Base-by-base conservation (phyloP, 1,140 invertebrate species). In the Nasonia longicornis region DNA sequence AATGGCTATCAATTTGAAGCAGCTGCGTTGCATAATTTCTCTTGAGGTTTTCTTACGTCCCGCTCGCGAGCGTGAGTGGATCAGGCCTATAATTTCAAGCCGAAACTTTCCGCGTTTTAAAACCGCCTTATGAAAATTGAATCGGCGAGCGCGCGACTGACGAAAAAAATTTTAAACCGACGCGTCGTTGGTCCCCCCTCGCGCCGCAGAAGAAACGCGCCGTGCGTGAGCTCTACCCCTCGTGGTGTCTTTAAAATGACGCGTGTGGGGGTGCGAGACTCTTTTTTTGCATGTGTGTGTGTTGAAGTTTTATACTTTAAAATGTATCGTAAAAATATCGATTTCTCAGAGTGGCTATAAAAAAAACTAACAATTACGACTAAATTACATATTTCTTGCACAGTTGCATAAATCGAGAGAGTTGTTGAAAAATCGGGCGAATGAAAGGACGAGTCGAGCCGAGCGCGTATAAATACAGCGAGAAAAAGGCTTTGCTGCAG, bases 1-100 rank as follows among this genome's bases (percentile, higher is more conserved):
- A 81, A 81, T 77, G 48, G 71, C 80, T 77, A 64, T 77, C 77
- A 58, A 81, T 77, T 81, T 81, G 29, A 71, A 81, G 67, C 63
- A 71, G 29, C 52, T 45, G 64, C 58, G 58, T 63, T 79, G 42
- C 31, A 63, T 79, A 73, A 58, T 74, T 80, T 35, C 78, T 67
- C 35, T 77, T 72, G 48, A 81, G 75, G 80, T 81, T 81, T 81
- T 74, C 66, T 72, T 64, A 63, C 7, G 4, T 35, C 31, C 31
- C 31, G 31, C 22, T 31, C 45, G 29, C 73, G 29, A 26, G 26
- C 58, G 48, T 31, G 29, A 67, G 14, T 26, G 26, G 14, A 16
- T 22, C n/a, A 67, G 38, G 58, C 14, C 58, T 67, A 31, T 69
- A 81, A 81, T 77, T 77, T 77, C 42, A 63, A 71, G 26, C 38